These are phyloP conservation scores for Anthopleura sola DNA, from an alignment of 64 coral and sea anemone species.

Conservation along the genomic window DNA sequence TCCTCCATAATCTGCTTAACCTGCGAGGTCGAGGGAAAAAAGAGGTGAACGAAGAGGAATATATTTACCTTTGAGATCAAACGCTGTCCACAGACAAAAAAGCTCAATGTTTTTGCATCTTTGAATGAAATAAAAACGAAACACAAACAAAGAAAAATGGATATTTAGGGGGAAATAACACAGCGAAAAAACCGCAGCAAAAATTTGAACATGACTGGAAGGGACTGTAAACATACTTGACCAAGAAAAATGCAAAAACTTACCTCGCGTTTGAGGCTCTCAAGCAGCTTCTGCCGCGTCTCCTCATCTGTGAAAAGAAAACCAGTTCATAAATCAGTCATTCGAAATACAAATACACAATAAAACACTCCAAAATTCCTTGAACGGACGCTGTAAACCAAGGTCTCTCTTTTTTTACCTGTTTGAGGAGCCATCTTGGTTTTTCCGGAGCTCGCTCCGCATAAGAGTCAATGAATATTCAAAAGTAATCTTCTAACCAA, in stretches of 20 bases:
- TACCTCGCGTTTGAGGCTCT: slow-evolving; percentile 90
- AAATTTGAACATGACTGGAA: slow-evolving; percentile 12
- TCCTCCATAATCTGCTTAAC: slow-evolving; percentile 99
- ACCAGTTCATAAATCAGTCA: neutral
- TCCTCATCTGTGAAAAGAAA: slow-evolving; percentile 80
- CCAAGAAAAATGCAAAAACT: slow-evolving; percentile 16
- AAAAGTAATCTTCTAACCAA: slow-evolving; percentile 62
- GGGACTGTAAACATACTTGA: neutral
- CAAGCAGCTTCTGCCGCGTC: slow-evolving; percentile 75
- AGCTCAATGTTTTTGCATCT: neutral
- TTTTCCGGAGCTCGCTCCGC: slow-evolving; percentile 51
- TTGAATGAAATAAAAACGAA: neutral
- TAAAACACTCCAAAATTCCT: neutral
- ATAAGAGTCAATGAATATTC: slow-evolving; percentile 74
- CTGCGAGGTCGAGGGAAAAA: slow-evolving; percentile 45
- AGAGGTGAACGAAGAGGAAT: neutral
- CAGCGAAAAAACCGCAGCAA: neutral
- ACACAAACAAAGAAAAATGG: neutral
- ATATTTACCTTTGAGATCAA: neutral
- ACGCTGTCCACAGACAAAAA: neutral
- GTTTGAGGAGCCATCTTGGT: slow-evolving; percentile 92
- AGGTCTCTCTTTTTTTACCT: slow-evolving; percentile 50
- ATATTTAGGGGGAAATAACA: neutral
- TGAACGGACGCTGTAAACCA: slow-evolving; percentile 8
- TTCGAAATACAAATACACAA: neutral